Evolutionary conservation across 2,888 invertebrate species (phyloP).

Genomic region (Alsophila aescularia): DNA sequence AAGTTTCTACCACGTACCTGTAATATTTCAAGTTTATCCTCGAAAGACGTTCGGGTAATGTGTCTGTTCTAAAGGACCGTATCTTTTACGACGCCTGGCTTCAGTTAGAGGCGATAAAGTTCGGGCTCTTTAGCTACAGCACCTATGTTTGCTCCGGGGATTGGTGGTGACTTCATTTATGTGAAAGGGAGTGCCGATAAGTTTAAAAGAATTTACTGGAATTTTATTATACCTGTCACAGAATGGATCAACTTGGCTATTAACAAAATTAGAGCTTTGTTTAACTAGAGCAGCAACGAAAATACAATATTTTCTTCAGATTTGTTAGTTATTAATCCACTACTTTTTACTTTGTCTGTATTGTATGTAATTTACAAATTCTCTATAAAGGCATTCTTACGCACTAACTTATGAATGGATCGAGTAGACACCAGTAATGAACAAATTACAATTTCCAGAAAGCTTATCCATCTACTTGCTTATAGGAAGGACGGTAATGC

Average conservation of each 20-base stretch:
- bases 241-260: too few relatives aligned
- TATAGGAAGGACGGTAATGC: slow-evolving; percentile 37
- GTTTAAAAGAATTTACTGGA: neutral
- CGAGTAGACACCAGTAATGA: slow-evolving; percentile 20
- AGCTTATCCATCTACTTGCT: slow-evolving; percentile 14
- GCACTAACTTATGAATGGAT: slow-evolving; percentile 13
- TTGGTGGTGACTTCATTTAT: neutral
- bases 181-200: neutral
- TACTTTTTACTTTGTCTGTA: too few relatives aligned
- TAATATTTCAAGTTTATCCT: slow-evolving; percentile 19
- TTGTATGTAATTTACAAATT: too few relatives aligned
- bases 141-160: slow-evolving; percentile 5
- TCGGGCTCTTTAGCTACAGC: slow-evolving; percentile 11
- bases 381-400: neutral
- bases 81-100: slow-evolving; percentile 31
- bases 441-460: slow-evolving; percentile 33
- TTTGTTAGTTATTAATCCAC: too few relatives aligned
- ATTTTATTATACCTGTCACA: too few relatives aligned
- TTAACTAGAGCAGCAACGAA: too few relatives aligned
- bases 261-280: too few relatives aligned
- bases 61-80: slow-evolving; percentile 24
- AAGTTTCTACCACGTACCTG: neutral
- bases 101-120: slow-evolving; percentile 25
- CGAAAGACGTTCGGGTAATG: slow-evolving; percentile 19
- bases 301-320: too few relatives aligned